phyloP scores from a whole-genome alignment of 2,113 vertebrate species.

The Chaenocephalus aceratus region DNA sequence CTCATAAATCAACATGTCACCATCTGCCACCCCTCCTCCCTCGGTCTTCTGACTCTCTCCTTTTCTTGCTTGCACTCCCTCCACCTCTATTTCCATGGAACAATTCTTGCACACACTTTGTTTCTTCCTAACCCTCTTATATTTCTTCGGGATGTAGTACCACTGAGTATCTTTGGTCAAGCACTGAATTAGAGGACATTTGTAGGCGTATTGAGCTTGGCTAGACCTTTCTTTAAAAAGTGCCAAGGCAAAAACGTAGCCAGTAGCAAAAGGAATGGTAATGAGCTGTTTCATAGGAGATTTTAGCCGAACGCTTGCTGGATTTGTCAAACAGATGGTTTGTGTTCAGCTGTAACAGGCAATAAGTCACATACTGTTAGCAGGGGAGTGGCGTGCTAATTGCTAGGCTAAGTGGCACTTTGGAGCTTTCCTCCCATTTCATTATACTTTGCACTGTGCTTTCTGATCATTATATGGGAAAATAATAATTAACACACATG shows the following conservation, averaged over 20 bases:
- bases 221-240: conserved; percentile 35
- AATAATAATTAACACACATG: conserved; percentile 30
- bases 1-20: conserved; percentile 83
- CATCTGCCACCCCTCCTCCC: conserved; percentile 73
- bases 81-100: conserved; percentile 61
- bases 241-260: conserved; percentile 46
- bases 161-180: conserved; percentile 53
- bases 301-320: conserved; percentile 53
- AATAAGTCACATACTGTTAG: conserved; percentile 51
- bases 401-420: conserved; percentile 57
- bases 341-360: conserved; percentile 58
- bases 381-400: conserved; percentile 60
- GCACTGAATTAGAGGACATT: conserved; percentile 45
- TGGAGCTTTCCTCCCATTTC: conserved; percentile 42
- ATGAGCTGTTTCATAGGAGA: conserved; percentile 56
- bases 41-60: conserved; percentile 51
- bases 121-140: conserved; percentile 38
- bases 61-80: conserved; percentile 43
- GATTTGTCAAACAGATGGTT: conserved; percentile 69
- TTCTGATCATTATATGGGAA: conserved; percentile 24
- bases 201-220: conserved; percentile 40
- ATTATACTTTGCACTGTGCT: conserved; percentile 34
- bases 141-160: conserved; percentile 23
- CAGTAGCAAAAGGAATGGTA: conserved; percentile 55
- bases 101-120: conserved; percentile 55